Evolutionary conservation across 2,888 invertebrate species (phyloP).

Genomic region (Drosophila aldrichi): DNA sequence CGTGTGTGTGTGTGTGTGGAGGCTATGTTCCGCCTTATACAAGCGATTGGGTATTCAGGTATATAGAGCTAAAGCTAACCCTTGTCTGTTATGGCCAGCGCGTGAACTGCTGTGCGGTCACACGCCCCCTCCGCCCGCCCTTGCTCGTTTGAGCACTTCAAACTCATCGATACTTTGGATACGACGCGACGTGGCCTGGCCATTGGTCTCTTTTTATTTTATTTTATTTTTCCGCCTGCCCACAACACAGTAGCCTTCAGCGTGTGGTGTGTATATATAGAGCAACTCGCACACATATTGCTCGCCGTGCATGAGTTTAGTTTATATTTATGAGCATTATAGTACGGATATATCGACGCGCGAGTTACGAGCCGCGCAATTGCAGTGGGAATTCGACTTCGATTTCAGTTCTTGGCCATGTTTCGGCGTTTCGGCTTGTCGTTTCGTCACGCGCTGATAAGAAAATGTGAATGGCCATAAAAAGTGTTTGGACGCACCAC

Average conservation of each 20-base stretch:
- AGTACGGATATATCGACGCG: slow-evolving; percentile 83
- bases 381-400: slow-evolving; percentile 43
- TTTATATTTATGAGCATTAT: slow-evolving; percentile 86
- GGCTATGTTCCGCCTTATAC: slow-evolving; percentile 17
- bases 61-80: slow-evolving; percentile 47
- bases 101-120: slow-evolving; percentile 74
- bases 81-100: slow-evolving; percentile 65
- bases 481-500: slow-evolving; percentile 33
- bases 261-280: slow-evolving; percentile 23
- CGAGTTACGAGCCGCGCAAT: slow-evolving; percentile 56
- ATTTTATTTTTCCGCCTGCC: slow-evolving; percentile 24
- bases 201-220: slow-evolving; percentile 63
- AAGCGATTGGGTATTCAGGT: slow-evolving; percentile 8
- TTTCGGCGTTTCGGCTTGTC: slow-evolving; percentile 24
- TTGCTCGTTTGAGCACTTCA: slow-evolving; percentile 61
- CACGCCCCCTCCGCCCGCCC: slow-evolving; percentile 41
- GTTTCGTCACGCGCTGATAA: slow-evolving; percentile 43
- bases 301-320: slow-evolving; percentile 79
- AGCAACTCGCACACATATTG: slow-evolving; percentile 56
- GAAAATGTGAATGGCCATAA: slow-evolving; percentile 44
- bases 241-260: slow-evolving; percentile 47
- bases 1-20: slow-evolving; percentile 2
- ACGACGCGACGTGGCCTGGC: slow-evolving; percentile 64
- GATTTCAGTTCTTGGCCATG: slow-evolving; percentile 37
- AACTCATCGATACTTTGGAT: slow-evolving; percentile 78